Percentiles rank a stretch among this genome's conserved stretches.
These are phyloP conservation scores for Danionella cerebrum DNA, from an alignment of 2,113 vertebrate genomes.

Conservation along the genomic window DNA sequence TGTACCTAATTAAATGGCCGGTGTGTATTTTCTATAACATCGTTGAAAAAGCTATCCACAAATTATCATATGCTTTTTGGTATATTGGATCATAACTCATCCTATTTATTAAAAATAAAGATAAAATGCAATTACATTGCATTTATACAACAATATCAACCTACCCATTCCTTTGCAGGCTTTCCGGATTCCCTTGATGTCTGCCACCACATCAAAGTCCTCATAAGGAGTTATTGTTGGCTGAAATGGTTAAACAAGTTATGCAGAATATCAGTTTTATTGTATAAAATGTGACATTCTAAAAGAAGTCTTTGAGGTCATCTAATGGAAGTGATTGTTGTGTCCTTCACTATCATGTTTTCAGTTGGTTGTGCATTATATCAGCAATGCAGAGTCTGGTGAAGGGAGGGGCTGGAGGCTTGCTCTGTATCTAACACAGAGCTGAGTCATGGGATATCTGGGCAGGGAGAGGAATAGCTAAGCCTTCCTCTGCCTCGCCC, in stretches of 20 bases:
- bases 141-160: constrained; percentile 23
- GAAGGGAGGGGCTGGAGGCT: constrained; percentile 47
- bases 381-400: background rate
- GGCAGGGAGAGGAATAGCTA: background rate
- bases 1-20: no score
- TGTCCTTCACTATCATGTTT: background rate
- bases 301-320: no score
- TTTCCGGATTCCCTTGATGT: constrained; percentile 65
- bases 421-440: constrained; percentile 22
- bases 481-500: constrained; percentile 40
- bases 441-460: constrained; percentile 59
- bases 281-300: no score
- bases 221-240: constrained; percentile 65
- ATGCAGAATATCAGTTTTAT: background rate
- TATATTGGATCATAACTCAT: no score
- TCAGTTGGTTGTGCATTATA: background rate
- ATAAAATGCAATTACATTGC: no score
- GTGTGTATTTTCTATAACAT: no score
- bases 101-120: no score
- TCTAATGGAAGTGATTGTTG: background rate
- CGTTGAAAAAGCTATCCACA: no score
- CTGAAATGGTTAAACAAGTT: constrained; percentile 45
- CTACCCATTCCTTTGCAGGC: constrained; percentile 70
- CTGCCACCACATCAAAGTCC: constrained; percentile 65
- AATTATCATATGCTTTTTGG: no score